Conservation (phyloP, 2,888 invertebrate species). For the Steromphala cineraria region DNA sequence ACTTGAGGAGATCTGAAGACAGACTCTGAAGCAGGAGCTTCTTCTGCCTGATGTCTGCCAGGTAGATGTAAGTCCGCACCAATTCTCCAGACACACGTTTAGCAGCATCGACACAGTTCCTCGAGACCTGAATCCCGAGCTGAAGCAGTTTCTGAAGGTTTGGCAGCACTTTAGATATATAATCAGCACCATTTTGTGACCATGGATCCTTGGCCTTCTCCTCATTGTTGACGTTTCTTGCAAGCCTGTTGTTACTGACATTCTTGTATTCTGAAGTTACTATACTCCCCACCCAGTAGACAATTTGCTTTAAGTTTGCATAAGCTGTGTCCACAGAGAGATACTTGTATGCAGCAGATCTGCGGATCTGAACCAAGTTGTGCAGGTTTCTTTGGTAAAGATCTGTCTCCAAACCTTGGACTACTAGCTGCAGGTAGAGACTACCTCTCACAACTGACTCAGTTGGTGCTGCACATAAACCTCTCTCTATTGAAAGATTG, state of each 20-base stretch:
- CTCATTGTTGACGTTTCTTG: constrained; percentile 18
- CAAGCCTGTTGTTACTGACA: constrained; percentile 14
- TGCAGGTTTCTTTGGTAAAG: constrained; percentile 37
- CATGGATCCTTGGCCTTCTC: constrained; percentile 18
- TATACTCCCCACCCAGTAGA: constrained; percentile 38
- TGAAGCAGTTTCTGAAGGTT: constrained; percentile 46
- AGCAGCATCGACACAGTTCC: constrained; percentile 49
- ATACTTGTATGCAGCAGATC: constrained; percentile 38
- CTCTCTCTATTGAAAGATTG: neutral
- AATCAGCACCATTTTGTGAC: constrained; percentile 1
- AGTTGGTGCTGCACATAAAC: neutral
- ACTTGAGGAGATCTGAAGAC: constrained; percentile 46
- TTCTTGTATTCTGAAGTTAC: constrained; percentile 21
- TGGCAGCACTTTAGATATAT: constrained; percentile 26
- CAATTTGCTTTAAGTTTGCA: constrained; percentile 38
- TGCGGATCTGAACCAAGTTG: constrained; percentile 40
- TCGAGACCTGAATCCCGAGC: constrained; percentile 46
- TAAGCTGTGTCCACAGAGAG: constrained; percentile 41
- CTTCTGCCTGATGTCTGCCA: constrained; percentile 45
- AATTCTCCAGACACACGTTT: constrained; percentile 43
- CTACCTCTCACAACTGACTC: constrained; percentile 1
- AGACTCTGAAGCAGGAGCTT: constrained; percentile 48
- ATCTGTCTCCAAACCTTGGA: constrained; percentile 38
- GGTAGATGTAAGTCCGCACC: constrained; percentile 45
- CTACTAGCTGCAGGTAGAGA: constrained; percentile 37